Evolutionary conservation across 2,888 invertebrate genomes (phyloP).

Genomic region (Tenthredo amoena): DNA sequence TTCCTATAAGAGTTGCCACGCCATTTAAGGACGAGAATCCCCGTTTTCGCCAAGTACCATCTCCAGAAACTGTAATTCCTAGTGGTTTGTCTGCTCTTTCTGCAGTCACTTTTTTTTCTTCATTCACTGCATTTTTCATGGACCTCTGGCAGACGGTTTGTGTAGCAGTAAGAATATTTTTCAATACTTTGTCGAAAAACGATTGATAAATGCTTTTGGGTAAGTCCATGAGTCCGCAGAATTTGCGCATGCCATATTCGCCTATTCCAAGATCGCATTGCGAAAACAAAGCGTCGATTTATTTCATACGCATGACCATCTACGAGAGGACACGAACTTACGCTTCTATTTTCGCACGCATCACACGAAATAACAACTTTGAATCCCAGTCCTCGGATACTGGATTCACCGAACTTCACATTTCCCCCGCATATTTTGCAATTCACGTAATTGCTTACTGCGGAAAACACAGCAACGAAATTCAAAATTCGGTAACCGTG

Average conservation of each 20-base stretch:
- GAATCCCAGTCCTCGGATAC: constrained; percentile 57
- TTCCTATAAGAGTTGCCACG: constrained; percentile 53
- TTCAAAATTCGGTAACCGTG: constrained; percentile 57
- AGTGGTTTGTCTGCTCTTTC: background rate
- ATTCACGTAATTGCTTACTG: constrained; percentile 40
- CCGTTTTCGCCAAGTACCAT: constrained; percentile 52
- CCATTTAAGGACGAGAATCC: constrained; percentile 54
- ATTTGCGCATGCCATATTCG: constrained; percentile 43
- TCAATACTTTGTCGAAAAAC: constrained; percentile 39
- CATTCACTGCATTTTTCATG: constrained; percentile 53
- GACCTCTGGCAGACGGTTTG: constrained; percentile 47
- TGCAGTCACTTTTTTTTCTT: constrained; percentile 49
- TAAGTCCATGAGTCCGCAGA: constrained; percentile 59
- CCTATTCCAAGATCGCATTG: constrained; percentile 60
- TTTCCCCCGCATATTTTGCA: constrained; percentile 53
- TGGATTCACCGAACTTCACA: constrained; percentile 56
- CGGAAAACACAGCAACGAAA: constrained; percentile 49
- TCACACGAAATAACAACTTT: constrained; percentile 51
- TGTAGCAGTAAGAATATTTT: constrained; percentile 41
- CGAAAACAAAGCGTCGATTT: constrained; percentile 59
- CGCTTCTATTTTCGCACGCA: constrained; percentile 51
- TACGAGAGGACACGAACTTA: constrained; percentile 54
- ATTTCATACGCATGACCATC: constrained; percentile 59
- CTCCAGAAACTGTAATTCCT: constrained; percentile 54
- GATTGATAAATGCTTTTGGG: constrained; percentile 50